These are phyloP conservation scores for Neoaliturus tenellus DNA, from an alignment of 2,888 invertebrate genomes.

Conservation along the genomic window DNA sequence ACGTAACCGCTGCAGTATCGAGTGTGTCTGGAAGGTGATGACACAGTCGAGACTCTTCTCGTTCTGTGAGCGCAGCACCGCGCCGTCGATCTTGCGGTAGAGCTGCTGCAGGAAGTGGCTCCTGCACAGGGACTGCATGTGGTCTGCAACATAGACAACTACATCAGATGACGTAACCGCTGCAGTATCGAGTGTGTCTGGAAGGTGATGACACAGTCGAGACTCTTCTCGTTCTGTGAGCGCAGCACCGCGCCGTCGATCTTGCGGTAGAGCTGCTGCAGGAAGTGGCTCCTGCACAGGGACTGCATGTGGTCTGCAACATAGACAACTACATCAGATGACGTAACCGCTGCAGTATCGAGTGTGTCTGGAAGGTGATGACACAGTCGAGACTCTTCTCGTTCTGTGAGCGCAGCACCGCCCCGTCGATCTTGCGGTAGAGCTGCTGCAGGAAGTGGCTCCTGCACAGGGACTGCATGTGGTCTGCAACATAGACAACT, in stretches of 20 bases:
- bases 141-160: constrained; percentile 87
- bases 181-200: constrained; percentile 96
- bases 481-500: constrained; percentile 87
- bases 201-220: constrained; percentile 95
- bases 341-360: constrained; percentile 95
- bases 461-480: constrained; percentile 93
- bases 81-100: constrained; percentile 94
- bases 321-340: too few relatives aligned
- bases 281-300: constrained; percentile 92
- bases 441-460: constrained; percentile 92
- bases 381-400: constrained; percentile 94
- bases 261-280: constrained; percentile 92
- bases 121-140: constrained; percentile 93
- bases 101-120: constrained; percentile 92
- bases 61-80: constrained; percentile 92
- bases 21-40: constrained; percentile 96
- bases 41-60: constrained; percentile 94
- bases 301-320: constrained; percentile 91
- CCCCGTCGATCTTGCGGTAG: constrained; percentile 94
- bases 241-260: constrained; percentile 93
- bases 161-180: too few relatives aligned
- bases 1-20: constrained; percentile 92
- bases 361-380: constrained; percentile 96
- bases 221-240: constrained; percentile 93
- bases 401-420: constrained; percentile 92